Conservation (phyloP, 2,113 vertebrate genomes). For the Ranitomeya variabilis region DNA sequence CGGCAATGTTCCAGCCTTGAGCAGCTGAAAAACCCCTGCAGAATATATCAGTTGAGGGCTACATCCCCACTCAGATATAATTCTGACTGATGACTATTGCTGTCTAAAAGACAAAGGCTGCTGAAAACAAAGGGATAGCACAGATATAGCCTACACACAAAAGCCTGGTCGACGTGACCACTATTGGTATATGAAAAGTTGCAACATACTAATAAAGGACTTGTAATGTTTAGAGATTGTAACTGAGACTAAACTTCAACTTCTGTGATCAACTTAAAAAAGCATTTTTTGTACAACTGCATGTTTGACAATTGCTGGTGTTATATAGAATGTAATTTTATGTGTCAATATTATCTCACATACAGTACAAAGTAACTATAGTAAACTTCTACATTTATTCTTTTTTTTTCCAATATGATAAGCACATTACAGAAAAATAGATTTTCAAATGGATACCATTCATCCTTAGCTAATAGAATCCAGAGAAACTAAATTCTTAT, state of each 20-base stretch:
- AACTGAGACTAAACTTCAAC: background rate
- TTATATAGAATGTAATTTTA: background rate
- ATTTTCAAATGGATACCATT: background rate
- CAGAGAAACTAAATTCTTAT: background rate
- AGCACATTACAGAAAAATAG: background rate
- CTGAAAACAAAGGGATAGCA: conserved; percentile 32
- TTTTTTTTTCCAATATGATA: background rate
- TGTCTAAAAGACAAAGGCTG: conserved; percentile 3
- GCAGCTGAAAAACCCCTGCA: conserved; percentile 56
- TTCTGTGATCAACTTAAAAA: background rate
- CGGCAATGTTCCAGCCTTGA: conserved; percentile 60
- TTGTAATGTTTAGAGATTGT: background rate
- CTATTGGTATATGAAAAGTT: background rate
- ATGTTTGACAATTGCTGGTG: background rate
- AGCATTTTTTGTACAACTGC: background rate
- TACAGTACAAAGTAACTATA: background rate
- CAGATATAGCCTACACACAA: conserved; percentile 2
- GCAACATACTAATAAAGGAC: background rate
- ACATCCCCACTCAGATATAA: conserved; percentile 60
- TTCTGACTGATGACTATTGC: conserved; percentile 64
- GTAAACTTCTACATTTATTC: background rate
- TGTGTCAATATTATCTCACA: background rate
- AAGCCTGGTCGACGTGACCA: conserved; percentile 26
- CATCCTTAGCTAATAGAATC: background rate
- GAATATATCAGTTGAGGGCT: conserved; percentile 65